These are phyloP conservation scores for Notolepis coatsorum DNA, from an alignment of 2,797 vertebrate genomes.

Conservation along the genomic window DNA sequence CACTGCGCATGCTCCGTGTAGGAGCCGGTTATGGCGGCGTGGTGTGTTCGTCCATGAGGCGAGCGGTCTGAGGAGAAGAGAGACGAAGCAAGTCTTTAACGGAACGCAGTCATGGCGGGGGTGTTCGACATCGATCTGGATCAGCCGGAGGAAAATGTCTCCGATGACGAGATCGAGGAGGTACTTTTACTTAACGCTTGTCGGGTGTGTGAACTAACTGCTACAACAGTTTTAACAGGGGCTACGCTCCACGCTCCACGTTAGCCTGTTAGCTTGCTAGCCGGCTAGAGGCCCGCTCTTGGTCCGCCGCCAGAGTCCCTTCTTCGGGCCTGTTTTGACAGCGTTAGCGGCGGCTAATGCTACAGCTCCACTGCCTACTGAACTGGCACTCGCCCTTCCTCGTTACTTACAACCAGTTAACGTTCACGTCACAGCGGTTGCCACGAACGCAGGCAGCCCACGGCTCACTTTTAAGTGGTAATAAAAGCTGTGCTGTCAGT, in stretches of 20 bases:
- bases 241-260: conserved; percentile 23
- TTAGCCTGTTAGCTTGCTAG: conserved; percentile 53
- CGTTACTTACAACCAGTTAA: too few relatives aligned
- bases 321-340: conserved; percentile 20
- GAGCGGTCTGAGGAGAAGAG: conserved; percentile 53
- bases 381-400: too few relatives aligned
- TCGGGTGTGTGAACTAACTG: conserved; percentile 9
- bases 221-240: conserved; percentile 47
- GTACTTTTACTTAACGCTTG: conserved; percentile 70
- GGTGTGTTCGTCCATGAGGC: conserved; percentile 94
- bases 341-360: too few relatives aligned
- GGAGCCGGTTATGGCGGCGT: conserved; percentile 88
- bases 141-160: conserved; percentile 93
- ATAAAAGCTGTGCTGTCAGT: too few relatives aligned
- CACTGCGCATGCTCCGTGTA: conserved; percentile 75
- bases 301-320: conserved; percentile 9
- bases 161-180: conserved; percentile 95
- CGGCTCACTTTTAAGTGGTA: too few relatives aligned
- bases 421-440: too few relatives aligned
- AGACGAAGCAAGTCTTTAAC: conserved; percentile 70
- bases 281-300: conserved; percentile 56
- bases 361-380: too few relatives aligned
- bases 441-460: too few relatives aligned
- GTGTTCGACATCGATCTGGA: conserved; percentile 98
- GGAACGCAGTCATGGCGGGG: conserved; percentile 90